Evolutionary conservation across 2,888 invertebrate genomes (phyloP).

Genomic region (Galerucella calmariensis): DNA sequence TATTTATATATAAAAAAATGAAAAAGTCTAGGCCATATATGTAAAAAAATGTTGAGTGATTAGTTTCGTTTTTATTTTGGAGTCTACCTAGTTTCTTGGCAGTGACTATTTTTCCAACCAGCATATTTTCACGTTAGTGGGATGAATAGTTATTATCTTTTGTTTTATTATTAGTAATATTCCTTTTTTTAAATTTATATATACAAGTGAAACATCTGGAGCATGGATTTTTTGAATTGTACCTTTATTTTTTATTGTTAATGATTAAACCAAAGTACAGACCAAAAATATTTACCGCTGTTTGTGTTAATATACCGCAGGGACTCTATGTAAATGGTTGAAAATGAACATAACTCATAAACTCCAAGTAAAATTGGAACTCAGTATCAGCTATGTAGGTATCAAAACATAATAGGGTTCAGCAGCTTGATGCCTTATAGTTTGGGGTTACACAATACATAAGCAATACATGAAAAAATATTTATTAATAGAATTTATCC

Average conservation of each 20-base stretch:
- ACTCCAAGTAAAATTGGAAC: neutral
- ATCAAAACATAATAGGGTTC: neutral
- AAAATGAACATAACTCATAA: slow-evolving; percentile 36
- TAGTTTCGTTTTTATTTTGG: slow-evolving; percentile 61
- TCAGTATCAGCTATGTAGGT: neutral
- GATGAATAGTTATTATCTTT: slow-evolving; percentile 10
- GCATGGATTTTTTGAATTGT: slow-evolving; percentile 63
- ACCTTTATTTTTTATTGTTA: slow-evolving; percentile 66
- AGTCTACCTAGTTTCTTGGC: slow-evolving; percentile 49
- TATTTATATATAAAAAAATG: slow-evolving; percentile 51
- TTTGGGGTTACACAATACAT: too few species aligned
- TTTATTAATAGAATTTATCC: too few species aligned
- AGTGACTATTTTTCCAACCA: slow-evolving; percentile 6
- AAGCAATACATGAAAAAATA: too few species aligned
- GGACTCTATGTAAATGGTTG: slow-evolving; percentile 47
- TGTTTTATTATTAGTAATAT: slow-evolving; percentile 42
- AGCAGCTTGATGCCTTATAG: too few species aligned
- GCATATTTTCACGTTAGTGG: slow-evolving; percentile 1
- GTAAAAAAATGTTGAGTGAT: slow-evolving; percentile 60
- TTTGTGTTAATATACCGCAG: slow-evolving; percentile 56
- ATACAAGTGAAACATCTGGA: slow-evolving; percentile 49
- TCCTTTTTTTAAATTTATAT: slow-evolving; percentile 56
- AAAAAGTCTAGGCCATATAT: slow-evolving; percentile 58
- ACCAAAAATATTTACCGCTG: slow-evolving; percentile 57
- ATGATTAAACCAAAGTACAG: slow-evolving; percentile 66